phyloP scores from a whole-genome alignment of 2,888 invertebrate species.

The Helicoverpa assulta region DNA sequence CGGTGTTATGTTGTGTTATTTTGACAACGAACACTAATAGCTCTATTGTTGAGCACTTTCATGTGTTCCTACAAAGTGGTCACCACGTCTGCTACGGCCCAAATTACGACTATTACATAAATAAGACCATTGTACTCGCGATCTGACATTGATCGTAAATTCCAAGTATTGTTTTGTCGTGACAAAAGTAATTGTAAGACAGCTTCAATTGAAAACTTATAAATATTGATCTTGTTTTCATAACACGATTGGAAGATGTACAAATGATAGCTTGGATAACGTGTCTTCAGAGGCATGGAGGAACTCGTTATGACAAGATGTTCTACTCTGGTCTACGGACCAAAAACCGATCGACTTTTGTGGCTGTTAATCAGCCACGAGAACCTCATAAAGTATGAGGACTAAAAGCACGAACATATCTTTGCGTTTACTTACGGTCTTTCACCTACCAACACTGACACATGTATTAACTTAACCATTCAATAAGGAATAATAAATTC shows the following conservation, averaged over 20 bases:
- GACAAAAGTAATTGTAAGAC: conserved; percentile 44
- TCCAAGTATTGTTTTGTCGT: conserved; percentile 46
- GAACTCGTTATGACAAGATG: too few species aligned
- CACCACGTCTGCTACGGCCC: conserved; percentile 55
- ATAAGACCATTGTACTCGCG: conserved; percentile 73
- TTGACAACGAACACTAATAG: conserved; percentile 64
- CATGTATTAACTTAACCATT: too few species aligned
- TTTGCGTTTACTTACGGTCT: too few species aligned
- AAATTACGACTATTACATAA: conserved; percentile 74
- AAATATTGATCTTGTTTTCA: conserved; percentile 5
- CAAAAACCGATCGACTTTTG: too few species aligned
- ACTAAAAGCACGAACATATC: too few species aligned
- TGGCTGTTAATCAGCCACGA: too few species aligned
- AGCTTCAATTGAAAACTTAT: conserved; percentile 31
- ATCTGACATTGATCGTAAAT: conserved; percentile 76
- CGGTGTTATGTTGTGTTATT: conserved; percentile 56
- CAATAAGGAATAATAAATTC: too few species aligned
- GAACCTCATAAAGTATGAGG: too few species aligned
- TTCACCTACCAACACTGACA: too few species aligned
- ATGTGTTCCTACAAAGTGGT: conserved; percentile 29
- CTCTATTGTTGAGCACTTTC: conserved; percentile 65
- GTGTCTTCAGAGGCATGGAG: too few species aligned
- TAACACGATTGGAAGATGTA: conserved; percentile 10
- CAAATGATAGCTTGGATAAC: too few species aligned
- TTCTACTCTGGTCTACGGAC: too few species aligned